phyloP scores from a whole-genome alignment of 2,113 vertebrate genomes.

The Hypocryptadius cinnamomeus region DNA sequence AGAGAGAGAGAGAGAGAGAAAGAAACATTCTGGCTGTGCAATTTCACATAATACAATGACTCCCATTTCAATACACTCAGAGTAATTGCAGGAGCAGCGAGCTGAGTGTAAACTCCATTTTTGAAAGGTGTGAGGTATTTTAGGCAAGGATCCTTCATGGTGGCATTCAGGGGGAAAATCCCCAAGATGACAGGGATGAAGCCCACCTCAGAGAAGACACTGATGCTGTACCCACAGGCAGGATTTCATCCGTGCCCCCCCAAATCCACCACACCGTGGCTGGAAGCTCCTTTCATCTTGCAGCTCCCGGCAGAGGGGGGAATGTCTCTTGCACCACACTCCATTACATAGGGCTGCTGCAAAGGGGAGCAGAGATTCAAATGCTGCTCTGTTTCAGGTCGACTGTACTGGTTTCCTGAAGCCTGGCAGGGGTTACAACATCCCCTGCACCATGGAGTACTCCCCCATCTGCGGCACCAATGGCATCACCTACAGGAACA shows the following conservation, averaged over 20 bases:
- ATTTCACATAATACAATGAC: background rate
- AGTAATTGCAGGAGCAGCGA: background rate
- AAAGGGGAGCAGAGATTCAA: background rate
- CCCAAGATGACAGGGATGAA: background rate
- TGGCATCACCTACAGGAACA: constrained; percentile 53
- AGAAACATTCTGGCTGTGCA: background rate
- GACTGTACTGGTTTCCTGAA: background rate
- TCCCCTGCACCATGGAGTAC: background rate
- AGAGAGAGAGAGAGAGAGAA: background rate
- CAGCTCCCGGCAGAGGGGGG: background rate
- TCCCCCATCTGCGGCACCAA: constrained; percentile 58
- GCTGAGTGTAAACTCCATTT: background rate
- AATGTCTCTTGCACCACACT: background rate
- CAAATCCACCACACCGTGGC: background rate
- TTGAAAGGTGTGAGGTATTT: background rate
- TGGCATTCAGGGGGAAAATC: background rate
- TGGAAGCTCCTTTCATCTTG: background rate
- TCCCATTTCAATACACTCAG: background rate
- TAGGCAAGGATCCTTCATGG: background rate
- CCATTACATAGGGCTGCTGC: background rate
- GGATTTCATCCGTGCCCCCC: background rate
- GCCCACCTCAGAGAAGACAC: background rate
- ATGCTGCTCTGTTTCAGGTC: background rate
- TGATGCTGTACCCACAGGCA: background rate
- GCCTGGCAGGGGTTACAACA: rapidly evolving